phyloP scores from a whole-genome alignment of 2,888 invertebrate genomes.

The Dromius quadrimaculatus region DNA sequence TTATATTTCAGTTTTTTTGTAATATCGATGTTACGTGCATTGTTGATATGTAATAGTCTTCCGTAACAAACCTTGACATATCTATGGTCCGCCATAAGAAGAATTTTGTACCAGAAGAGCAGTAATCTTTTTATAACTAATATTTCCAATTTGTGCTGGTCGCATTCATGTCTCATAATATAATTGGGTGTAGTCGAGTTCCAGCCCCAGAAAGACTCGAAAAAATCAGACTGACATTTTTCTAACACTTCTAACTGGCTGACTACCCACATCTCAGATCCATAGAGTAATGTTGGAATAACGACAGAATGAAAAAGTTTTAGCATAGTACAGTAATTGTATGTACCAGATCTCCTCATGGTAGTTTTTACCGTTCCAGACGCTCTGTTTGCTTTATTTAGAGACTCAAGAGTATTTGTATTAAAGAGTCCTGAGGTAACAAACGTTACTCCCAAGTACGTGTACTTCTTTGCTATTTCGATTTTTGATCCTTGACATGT shows the following conservation, averaged over 20 bases:
- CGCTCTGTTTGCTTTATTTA: constrained; percentile 13
- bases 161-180: background rate
- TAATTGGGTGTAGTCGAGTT: background rate
- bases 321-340: background rate
- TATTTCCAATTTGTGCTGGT: background rate
- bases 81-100: background rate
- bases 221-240: background rate
- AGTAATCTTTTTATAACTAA: background rate
- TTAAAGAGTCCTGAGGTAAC: background rate
- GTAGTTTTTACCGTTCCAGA: background rate
- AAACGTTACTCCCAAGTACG: background rate
- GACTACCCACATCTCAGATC: background rate
- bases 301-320: background rate
- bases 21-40: background rate
- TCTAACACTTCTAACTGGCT: background rate
- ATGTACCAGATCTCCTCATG: constrained; percentile 1
- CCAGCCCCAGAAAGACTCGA: no score
- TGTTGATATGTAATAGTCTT: background rate
- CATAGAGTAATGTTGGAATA: background rate
- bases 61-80: background rate
- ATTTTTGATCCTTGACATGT: background rate
- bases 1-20: background rate
- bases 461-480: background rate
- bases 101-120: constrained; percentile 4
- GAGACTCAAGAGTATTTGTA: background rate